phyloP scores from a whole-genome alignment of 2,113 vertebrate species.

The Danionella cerebrum region DNA sequence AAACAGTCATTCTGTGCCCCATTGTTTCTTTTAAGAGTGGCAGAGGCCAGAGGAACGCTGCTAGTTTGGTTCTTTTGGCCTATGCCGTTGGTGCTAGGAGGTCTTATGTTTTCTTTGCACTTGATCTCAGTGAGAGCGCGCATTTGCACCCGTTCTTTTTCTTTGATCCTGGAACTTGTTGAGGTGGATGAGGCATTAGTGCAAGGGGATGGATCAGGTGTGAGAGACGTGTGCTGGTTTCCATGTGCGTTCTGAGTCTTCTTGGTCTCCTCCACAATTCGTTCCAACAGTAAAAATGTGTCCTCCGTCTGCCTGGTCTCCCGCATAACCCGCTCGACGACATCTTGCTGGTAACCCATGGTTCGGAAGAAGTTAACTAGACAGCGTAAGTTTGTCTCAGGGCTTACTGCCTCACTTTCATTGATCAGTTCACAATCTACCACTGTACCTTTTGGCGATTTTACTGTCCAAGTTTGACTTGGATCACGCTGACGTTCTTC shows the following conservation, averaged over 20 bases:
- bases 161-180: constrained; percentile 38
- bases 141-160: constrained; percentile 51
- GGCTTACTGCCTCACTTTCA: constrained; percentile 68
- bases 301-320: constrained; percentile 79
- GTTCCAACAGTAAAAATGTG: constrained; percentile 80
- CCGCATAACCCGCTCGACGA: constrained; percentile 85
- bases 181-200: constrained; percentile 23
- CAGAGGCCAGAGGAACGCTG: constrained; percentile 34
- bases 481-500: constrained; percentile 50
- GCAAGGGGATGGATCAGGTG: constrained; percentile 33
- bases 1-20: constrained; percentile 54
- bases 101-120: constrained; percentile 62
- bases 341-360: constrained; percentile 89
- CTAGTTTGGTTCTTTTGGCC: constrained; percentile 56
- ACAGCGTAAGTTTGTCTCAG: constrained; percentile 89
- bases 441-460: constrained; percentile 42
- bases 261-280: constrained; percentile 80
- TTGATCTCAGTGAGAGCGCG: constrained; percentile 38
- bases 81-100: constrained; percentile 49
- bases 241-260: constrained; percentile 42
- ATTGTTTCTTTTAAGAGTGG: constrained; percentile 56
- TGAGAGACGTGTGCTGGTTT: constrained; percentile 43
- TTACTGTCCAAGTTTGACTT: constrained; percentile 47
- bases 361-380: constrained; percentile 95
- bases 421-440: constrained; percentile 50